Evolutionary conservation across 2,797 vertebrate species (phyloP), one percentile per base, ranked within the genome.

Genomic region (Lophius americanus): DNA sequence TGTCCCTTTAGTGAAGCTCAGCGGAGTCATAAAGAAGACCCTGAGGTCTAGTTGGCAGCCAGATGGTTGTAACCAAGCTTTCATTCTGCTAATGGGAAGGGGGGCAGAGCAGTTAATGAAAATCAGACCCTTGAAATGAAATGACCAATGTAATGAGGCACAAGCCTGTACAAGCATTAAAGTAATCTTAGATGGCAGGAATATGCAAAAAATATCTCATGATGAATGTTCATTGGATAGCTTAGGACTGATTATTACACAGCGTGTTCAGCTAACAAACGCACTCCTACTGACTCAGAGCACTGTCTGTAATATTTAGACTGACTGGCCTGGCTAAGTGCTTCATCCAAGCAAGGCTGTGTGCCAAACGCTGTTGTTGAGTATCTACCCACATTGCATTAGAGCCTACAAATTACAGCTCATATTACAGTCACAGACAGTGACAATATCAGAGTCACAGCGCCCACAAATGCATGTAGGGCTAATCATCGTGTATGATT

Each of bases 51-150:
- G 87, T 87, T 89, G 85, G 85, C 88, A 90, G 89, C 83, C 89
- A 86, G 86, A 92, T 90, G 89, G 88, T 86, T 73, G 80, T 85
- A 81, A 85, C 84, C 79, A 59, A 88, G 85, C 89, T 89, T 88
- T 89, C 70, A 85, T 90, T 90, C 86, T 75, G 75, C 86, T 92
- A 92, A 93, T 91, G 87, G 84, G 87, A 74, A 79, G 72, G 82
- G 75, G 85, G 79, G 83, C 78, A 69, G 66, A 75, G 73, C 77
- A 85, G 89, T 89, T 92, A 92, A 94, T 94, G 92, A 93, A 94
- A 94, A 92, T 88, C 91, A 91, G 76, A 81, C 76, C 88, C 87
- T 89, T 91, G 92, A 92, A 93, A 94, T 93, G 85, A 92, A 92
- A 92, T 92, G 90, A 92, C 90, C 92, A 88, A 90, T 88, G 86